Conservation (phyloP, 1,140 invertebrate genomes). For the Drosophila obscura region DNA sequence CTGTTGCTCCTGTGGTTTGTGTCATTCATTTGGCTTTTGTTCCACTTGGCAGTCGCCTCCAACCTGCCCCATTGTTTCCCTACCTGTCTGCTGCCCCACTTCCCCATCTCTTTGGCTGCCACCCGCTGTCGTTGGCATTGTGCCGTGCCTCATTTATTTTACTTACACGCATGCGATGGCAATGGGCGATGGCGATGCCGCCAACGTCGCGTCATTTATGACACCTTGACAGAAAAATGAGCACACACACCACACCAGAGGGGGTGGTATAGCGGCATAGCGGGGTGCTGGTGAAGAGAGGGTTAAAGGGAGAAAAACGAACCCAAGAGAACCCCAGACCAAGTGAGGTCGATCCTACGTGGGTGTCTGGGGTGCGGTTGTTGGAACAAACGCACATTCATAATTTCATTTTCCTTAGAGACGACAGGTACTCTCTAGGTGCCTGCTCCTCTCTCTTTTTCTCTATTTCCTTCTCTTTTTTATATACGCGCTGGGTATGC, state of each 20-base stretch:
- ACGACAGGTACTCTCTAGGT: slow-evolving; percentile 35
- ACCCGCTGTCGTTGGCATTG: slow-evolving; percentile 57
- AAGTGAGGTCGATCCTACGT: slow-evolving; percentile 39
- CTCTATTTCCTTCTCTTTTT: background rate
- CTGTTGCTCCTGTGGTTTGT: slow-evolving; percentile 73
- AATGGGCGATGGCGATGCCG: slow-evolving; percentile 45
- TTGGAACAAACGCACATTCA: slow-evolving; percentile 72
- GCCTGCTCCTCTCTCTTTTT: background rate
- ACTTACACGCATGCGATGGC: slow-evolving; percentile 72
- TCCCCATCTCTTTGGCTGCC: background rate
- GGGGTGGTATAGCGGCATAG: background rate
- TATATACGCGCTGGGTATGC: too few relatives aligned
- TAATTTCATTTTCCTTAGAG: slow-evolving; percentile 75
- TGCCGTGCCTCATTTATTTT: slow-evolving; percentile 80
- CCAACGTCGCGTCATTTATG: slow-evolving; percentile 74
- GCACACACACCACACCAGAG: slow-evolving; percentile 40
- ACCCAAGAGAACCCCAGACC: background rate
- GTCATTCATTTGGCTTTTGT: slow-evolving; percentile 81
- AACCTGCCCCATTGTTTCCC: background rate
- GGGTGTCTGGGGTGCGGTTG: slow-evolving; percentile 75
- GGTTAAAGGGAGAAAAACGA: background rate
- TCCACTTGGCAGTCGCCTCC: slow-evolving; percentile 28
- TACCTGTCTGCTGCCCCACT: too few relatives aligned
- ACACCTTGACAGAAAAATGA: slow-evolving; percentile 81
- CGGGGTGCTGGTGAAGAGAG: slow-evolving; percentile 3